These are phyloP conservation scores for Phaethon lepturus DNA, from an alignment of 2,113 vertebrate genomes.

Conservation along the genomic window DNA sequence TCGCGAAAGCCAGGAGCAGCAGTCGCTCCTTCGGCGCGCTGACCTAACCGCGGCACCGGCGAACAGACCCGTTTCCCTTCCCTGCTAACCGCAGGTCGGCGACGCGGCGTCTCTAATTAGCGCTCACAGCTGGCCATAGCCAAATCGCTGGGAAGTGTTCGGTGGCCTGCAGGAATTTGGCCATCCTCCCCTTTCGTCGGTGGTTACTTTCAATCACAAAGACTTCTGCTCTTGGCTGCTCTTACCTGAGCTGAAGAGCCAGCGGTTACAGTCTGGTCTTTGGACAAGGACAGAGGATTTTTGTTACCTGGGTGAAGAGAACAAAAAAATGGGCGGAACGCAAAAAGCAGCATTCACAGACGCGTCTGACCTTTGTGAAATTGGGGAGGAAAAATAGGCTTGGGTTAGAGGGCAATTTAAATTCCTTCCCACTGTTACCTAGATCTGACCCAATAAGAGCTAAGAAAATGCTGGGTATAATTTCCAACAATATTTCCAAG, in stretches of 20 bases:
- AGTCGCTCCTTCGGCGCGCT: neutral
- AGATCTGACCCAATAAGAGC: neutral
- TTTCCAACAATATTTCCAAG: neutral
- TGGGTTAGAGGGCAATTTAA: neutral
- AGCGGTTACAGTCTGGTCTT: neutral
- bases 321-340: neutral
- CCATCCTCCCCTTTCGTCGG: neutral
- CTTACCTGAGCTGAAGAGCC: neutral
- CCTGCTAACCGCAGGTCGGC: neutral
- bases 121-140: neutral
- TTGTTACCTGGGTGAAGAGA: neutral
- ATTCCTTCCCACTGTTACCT: neutral
- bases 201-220: neutral
- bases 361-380: fast-evolving
- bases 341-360: neutral
- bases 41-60: neutral
- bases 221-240: neutral
- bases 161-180: neutral
- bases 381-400: neutral
- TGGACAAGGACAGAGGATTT: neutral
- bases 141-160: neutral
- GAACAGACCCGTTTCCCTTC: neutral
- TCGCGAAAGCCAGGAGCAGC: neutral
- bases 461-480: neutral
- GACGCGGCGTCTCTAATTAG: neutral